These are phyloP conservation scores for Meloe dianella DNA, from an alignment of 2,888 invertebrate genomes.

Conservation along the genomic window DNA sequence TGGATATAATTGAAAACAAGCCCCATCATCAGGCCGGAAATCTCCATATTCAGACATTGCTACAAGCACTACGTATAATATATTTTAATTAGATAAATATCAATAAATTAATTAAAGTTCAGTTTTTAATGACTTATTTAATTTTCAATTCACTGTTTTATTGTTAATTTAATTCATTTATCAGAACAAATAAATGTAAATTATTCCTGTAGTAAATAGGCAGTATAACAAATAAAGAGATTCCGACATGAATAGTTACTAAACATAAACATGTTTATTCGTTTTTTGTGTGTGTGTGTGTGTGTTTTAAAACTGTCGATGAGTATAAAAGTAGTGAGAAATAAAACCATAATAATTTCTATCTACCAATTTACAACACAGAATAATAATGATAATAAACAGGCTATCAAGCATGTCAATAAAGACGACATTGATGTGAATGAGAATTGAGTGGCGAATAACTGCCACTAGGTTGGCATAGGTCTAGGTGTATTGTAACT, in stretches of 20 bases:
- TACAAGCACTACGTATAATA: too few species aligned
- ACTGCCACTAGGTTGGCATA: conserved; percentile 55
- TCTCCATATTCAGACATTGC: too few species aligned
- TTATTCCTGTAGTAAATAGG: neutral
- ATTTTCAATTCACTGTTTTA: neutral
- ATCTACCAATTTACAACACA: conserved; percentile 54
- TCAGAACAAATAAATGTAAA: neutral
- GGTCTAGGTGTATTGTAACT: conserved; percentile 53
- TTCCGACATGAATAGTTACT: neutral
- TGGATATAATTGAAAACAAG: too few species aligned
- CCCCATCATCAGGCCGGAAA: too few species aligned
- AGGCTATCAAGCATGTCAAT: conserved; percentile 58
- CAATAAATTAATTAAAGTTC: too few species aligned
- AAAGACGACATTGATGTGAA: conserved; percentile 58
- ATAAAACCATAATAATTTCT: conserved; percentile 54
- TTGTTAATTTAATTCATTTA: neutral
- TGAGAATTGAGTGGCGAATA: conserved; percentile 44
- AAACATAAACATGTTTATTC: neutral
- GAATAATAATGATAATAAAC: conserved; percentile 53
- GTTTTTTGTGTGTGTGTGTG: too few species aligned
- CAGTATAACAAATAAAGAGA: too few species aligned
- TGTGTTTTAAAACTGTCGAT: neutral
- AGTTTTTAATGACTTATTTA: too few species aligned
- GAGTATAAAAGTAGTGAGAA: conserved; percentile 42
- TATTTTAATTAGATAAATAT: too few species aligned